Percentiles rank a stretch among this genome's conserved stretches.
Conservation (phyloP, 92 coral and sea anemone genomes). For the Parazoanthus atlanticus region DNA sequence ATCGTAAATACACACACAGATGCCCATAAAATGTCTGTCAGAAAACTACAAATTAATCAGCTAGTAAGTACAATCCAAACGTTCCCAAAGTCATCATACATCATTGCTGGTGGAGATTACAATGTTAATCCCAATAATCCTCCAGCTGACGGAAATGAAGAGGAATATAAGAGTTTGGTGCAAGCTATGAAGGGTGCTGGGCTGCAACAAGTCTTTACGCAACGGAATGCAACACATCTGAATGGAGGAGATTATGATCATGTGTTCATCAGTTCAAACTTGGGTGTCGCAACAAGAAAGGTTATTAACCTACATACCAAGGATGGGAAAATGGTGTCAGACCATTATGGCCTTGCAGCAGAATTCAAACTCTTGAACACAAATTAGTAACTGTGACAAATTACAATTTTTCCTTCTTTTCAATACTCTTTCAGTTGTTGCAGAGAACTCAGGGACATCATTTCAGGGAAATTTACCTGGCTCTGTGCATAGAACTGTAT, state of each 20-base stretch:
- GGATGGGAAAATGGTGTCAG: slow-evolving; percentile 63
- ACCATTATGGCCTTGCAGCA: slow-evolving; percentile 64
- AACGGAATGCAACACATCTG: slow-evolving; percentile 50
- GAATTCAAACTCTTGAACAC: slow-evolving; percentile 27
- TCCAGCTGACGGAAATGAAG: slow-evolving; percentile 41
- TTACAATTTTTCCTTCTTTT: background rate
- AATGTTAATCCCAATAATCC: slow-evolving; percentile 68
- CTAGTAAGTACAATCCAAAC: slow-evolving; percentile 36
- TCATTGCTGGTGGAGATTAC: slow-evolving; percentile 80
- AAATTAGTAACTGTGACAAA: background rate
- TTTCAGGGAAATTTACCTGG: background rate
- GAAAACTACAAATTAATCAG: slow-evolving; percentile 62
- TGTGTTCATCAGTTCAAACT: slow-evolving; percentile 60
- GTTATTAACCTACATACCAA: slow-evolving; percentile 50
- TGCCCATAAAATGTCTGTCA: slow-evolving; percentile 48
- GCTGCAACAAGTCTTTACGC: slow-evolving; percentile 55
- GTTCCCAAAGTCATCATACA: slow-evolving; percentile 38
- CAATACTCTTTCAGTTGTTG: background rate
- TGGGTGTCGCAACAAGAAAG: slow-evolving; percentile 35
- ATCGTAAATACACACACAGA: slow-evolving; percentile 75
- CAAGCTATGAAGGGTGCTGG: slow-evolving; percentile 41
- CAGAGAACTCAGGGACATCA: background rate
- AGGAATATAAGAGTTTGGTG: slow-evolving; percentile 47
- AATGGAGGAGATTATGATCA: slow-evolving; percentile 64
- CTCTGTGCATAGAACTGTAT: background rate